Conservation (phyloP, 64 coral and sea anemone genomes). For the Catalaphyllia jardinei region DNA sequence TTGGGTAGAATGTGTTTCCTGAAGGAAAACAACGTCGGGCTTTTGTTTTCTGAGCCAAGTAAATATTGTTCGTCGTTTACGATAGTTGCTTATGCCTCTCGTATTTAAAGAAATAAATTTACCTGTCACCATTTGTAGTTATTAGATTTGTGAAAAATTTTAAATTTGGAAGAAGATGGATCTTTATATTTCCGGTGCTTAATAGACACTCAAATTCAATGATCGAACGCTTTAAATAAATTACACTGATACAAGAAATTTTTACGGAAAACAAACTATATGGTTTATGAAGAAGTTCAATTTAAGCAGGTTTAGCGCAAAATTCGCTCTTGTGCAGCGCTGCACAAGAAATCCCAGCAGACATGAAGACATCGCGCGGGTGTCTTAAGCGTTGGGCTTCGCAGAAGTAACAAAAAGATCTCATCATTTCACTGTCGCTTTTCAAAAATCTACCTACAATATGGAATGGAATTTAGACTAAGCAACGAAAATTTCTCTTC, state of each 20-base stretch:
- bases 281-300: not conserved
- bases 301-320: not conserved
- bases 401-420: not conserved
- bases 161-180: not conserved
- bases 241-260: not conserved
- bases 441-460: too few relatives aligned
- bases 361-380: not conserved
- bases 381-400: not conserved
- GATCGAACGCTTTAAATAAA: too few relatives aligned
- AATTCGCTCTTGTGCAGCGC: not conserved
- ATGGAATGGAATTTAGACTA: too few relatives aligned
- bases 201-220: not conserved
- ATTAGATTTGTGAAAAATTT: not conserved
- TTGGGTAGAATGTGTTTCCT: slow-evolving; percentile 32
- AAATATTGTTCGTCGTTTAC: not conserved
- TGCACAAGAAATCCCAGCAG: slow-evolving; percentile 2
- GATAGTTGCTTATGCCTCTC: not conserved
- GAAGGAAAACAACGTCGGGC: not conserved
- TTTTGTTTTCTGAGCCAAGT: slow-evolving; percentile 35
- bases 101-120: slow-evolving; percentile 32
- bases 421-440: not conserved
- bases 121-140: not conserved
- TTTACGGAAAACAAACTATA: not conserved
- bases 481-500: too few relatives aligned
- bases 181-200: not conserved